These are phyloP conservation scores for Egretta garzetta DNA, from an alignment of 2,113 vertebrate species.

Conservation along the genomic window DNA sequence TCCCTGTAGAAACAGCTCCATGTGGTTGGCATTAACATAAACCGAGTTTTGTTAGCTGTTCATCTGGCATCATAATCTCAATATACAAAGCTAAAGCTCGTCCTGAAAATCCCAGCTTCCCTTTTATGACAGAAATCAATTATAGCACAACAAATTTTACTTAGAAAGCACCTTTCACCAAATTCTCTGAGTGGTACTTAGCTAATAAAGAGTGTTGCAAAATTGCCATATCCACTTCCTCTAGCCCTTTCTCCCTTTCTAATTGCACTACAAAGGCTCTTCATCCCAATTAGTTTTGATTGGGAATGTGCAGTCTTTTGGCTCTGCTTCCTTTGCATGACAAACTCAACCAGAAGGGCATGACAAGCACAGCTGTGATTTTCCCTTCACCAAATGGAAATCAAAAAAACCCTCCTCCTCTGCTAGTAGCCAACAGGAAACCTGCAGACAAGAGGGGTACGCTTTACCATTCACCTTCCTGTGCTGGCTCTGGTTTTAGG, in stretches of 20 bases:
- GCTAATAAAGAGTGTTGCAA: conserved; percentile 60
- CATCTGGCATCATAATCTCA: conserved; percentile 67
- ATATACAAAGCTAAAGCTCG: conserved; percentile 54
- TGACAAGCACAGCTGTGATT: conserved; percentile 67
- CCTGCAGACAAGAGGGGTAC: conserved; percentile 43
- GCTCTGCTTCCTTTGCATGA: conserved; percentile 71
- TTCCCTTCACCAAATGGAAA: conserved; percentile 63
- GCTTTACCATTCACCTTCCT: conserved; percentile 57
- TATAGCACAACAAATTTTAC: conserved; percentile 72
- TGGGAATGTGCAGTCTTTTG: conserved; percentile 72
- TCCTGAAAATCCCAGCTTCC: conserved; percentile 60
- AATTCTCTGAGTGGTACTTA: conserved; percentile 65
- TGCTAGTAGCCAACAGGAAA: conserved; percentile 61
- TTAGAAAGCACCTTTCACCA: conserved; percentile 72
- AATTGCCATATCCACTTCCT: conserved; percentile 67
- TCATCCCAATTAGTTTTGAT: conserved; percentile 70
- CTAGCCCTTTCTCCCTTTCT: conserved; percentile 24
- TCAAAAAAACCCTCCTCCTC: conserved; percentile 8
- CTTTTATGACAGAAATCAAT: conserved; percentile 72
- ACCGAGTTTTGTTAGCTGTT: conserved; percentile 69
- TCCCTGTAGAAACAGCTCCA: conserved; percentile 70
- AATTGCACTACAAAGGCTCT: conserved; percentile 62
- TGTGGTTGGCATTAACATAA: conserved; percentile 75
- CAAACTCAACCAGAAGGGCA: conserved; percentile 66
- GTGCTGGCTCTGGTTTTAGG: conserved; percentile 29